Evolutionary conservation across 2,888 invertebrate species (phyloP).

Genomic region (Ophion slaviceki): DNA sequence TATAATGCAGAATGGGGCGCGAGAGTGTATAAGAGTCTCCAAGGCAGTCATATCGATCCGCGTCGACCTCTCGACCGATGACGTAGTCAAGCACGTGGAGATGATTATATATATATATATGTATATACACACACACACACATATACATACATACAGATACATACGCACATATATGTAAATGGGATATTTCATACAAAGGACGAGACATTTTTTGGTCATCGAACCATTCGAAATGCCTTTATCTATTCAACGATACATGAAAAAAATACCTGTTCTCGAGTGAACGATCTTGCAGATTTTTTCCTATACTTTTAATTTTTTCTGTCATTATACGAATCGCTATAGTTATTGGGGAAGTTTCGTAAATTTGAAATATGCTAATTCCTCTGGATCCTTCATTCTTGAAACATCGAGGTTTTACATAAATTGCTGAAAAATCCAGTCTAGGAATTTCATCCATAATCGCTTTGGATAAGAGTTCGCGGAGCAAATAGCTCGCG

Average conservation of each 20-base stretch:
- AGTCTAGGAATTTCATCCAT: no score
- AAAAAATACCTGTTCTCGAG: no score
- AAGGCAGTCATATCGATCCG: slow-evolving; percentile 61
- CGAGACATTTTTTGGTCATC: background rate
- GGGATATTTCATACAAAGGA: slow-evolving; percentile 1
- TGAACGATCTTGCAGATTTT: background rate
- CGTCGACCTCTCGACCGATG: slow-evolving; percentile 63
- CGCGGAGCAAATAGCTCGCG: no score
- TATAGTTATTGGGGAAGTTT: no score
- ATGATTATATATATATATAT: slow-evolving; percentile 26
- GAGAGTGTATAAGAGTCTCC: slow-evolving; percentile 38
- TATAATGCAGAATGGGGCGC: slow-evolving; percentile 37
- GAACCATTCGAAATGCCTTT: background rate
- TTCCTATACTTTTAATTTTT: background rate
- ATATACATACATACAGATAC: slow-evolving; percentile 13
- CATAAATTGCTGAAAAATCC: no score
- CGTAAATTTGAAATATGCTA: no score
- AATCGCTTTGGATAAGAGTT: no score
- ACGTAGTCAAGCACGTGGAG: slow-evolving; percentile 59
- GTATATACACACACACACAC: slow-evolving; percentile 1
- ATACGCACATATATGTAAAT: background rate
- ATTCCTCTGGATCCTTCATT: no score
- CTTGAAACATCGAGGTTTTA: no score
- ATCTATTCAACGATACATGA: background rate
- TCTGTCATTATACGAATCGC: no score